Base-by-base conservation (phyloP, 2,797 vertebrate species). In the Anguilla marmorata region DNA sequence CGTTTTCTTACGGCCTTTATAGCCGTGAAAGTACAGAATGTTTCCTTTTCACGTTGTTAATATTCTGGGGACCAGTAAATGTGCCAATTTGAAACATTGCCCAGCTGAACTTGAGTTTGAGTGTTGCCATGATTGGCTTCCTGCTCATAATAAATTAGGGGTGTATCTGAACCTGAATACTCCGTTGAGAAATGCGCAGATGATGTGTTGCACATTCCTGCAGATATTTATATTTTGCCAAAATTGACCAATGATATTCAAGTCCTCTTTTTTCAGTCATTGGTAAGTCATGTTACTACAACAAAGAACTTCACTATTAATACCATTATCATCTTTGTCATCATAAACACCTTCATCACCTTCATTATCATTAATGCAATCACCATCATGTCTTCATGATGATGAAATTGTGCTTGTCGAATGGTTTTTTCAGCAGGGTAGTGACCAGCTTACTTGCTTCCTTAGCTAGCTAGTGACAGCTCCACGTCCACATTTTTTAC, bases 1-100 rank as follows among this genome's bases (percentile, higher is more conserved):
- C 9, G 6, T 72, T 27, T 60, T 79, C 56, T 63, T 74, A 16
- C 33, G 41, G 33, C 33, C 48, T 58, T 76, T 56, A 85, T 60
- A 85, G 79, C 87, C 79, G 69, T 85, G 83, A 88, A 58, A 80
- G 82, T 48, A 86, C 56, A 45, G 21, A 14, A 76, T 54, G 86
- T 86, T 56, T 86, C 86, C 12, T 33, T 76, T 85, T 74, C 14
- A 2, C 48, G 19, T 14, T 76, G 84, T 85, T 30, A 45, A 50
- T 74, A 37, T 76, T 88, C 69, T 63, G 50, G 72, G 48, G 48
- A 60, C 58, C 66, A 8, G 84, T 85, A 85, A 88, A 85, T 88
- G 84, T 88, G 72, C 72, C 84, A 85, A 24, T 88, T 85, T 85
- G 87, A 88, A 80, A 85, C 74, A 85, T 60, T 33, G 41, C 41